Conservation (phyloP, 2,113 vertebrate genomes). For the Ophiodon elongatus region DNA sequence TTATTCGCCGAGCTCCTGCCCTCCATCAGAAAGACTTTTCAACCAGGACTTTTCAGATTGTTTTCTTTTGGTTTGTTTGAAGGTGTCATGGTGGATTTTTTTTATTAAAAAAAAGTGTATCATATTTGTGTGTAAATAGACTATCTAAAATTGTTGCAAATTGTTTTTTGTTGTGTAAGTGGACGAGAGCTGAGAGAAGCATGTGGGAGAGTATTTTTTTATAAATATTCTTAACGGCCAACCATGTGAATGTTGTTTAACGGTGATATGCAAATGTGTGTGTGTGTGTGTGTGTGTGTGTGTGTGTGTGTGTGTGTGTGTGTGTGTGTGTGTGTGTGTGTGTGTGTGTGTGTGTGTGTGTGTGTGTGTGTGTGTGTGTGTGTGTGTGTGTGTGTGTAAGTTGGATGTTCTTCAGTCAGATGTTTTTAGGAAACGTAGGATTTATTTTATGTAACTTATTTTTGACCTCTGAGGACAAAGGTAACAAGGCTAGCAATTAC, state of each 20-base stretch:
- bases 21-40: constrained; percentile 36
- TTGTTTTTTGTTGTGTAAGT: constrained; percentile 63
- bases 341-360: constrained; percentile 23
- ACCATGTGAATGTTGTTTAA: constrained; percentile 67
- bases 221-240: constrained; percentile 66
- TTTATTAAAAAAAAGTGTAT: constrained; percentile 67
- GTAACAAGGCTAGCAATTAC: constrained; percentile 4
- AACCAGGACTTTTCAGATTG: constrained; percentile 31
- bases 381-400: constrained; percentile 35
- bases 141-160: constrained; percentile 65
- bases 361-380: constrained; percentile 37
- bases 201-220: constrained; percentile 66
- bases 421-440: constrained; percentile 44
- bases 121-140: constrained; percentile 78
- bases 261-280: constrained; percentile 68
- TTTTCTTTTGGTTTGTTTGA: constrained; percentile 52
- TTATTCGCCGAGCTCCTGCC: constrained; percentile 66
- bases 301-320: constrained; percentile 43
- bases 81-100: constrained; percentile 55
- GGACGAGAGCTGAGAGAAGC: constrained; percentile 44
- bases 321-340: constrained; percentile 42
- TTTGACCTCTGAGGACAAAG: constrained; percentile 10
- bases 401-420: constrained; percentile 41
- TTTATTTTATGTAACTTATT: constrained; percentile 40
- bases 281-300: constrained; percentile 39